phyloP scores from a whole-genome alignment of 1,140 invertebrate genomes.

The Diabrotica undecimpunctata region DNA sequence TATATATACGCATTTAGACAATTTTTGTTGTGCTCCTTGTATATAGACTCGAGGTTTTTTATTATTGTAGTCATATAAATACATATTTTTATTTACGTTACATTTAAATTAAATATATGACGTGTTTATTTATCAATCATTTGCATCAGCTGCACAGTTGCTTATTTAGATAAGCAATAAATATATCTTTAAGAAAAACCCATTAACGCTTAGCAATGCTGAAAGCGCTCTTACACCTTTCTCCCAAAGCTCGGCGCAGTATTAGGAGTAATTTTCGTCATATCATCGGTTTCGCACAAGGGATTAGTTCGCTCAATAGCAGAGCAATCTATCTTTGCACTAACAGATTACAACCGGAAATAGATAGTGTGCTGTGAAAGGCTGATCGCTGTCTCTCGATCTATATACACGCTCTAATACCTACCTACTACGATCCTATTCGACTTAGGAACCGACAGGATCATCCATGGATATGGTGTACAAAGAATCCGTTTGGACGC shows the following conservation, averaged over 20 bases:
- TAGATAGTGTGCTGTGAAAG: constrained; percentile 15
- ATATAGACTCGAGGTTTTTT: too few species aligned
- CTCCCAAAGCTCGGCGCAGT: neutral
- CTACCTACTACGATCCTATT: neutral
- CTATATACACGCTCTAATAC: constrained; percentile 2
- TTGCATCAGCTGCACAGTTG: too few species aligned
- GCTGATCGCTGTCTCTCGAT: constrained; percentile 9
- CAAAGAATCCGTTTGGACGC: too few species aligned
- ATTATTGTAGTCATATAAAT: too few species aligned
- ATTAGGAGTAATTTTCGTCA: constrained; percentile 12
- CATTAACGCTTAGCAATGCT: too few species aligned
- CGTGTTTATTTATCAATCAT: too few species aligned
- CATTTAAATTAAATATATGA: too few species aligned
- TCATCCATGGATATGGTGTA: neutral
- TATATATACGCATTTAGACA: too few species aligned
- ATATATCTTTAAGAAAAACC: too few species aligned
- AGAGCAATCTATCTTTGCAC: constrained; percentile 15
- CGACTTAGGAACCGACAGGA: neutral
- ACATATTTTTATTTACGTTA: too few species aligned
- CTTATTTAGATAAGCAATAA: too few species aligned
- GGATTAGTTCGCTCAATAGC: constrained; percentile 12
- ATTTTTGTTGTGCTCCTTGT: too few species aligned
- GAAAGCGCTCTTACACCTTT: neutral
- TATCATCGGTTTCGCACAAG: constrained; percentile 9
- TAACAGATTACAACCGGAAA: constrained; percentile 14